phyloP scores from a whole-genome alignment of 2,113 vertebrate genomes.

The Neomonachus schauinslandi region DNA sequence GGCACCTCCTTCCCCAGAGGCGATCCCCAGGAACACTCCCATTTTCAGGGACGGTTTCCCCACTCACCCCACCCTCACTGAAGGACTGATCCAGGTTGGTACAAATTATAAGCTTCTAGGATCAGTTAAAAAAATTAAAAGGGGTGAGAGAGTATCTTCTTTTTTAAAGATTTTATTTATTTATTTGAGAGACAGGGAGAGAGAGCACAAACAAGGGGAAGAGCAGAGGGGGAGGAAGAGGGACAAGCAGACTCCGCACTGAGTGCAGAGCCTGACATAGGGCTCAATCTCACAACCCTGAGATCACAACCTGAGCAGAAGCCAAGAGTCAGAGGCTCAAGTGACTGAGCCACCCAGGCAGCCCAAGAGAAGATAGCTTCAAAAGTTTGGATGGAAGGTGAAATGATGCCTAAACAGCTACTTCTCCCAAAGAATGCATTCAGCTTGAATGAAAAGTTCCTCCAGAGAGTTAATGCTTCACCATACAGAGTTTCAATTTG shows the following conservation, averaged over 20 bases:
- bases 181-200: background rate
- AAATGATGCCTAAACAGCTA: background rate
- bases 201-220: background rate
- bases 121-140: slow-evolving; percentile 18
- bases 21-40: background rate
- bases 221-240: background rate
- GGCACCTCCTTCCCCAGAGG: background rate
- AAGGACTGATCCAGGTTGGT: background rate
- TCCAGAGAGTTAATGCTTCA: background rate
- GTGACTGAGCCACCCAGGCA: background rate
- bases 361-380: background rate
- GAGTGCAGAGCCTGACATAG: background rate
- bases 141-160: background rate
- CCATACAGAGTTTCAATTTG: background rate
- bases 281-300: background rate
- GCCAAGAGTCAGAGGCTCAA: background rate
- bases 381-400: background rate
- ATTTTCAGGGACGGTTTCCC: background rate
- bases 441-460: background rate
- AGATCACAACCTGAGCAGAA: background rate
- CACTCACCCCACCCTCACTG: background rate
- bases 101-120: slow-evolving; percentile 9
- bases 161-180: background rate
- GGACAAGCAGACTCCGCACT: background rate
- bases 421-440: background rate